phyloP scores from a whole-genome alignment of 2,797 vertebrate genomes.

The Sebastes nivosus region DNA sequence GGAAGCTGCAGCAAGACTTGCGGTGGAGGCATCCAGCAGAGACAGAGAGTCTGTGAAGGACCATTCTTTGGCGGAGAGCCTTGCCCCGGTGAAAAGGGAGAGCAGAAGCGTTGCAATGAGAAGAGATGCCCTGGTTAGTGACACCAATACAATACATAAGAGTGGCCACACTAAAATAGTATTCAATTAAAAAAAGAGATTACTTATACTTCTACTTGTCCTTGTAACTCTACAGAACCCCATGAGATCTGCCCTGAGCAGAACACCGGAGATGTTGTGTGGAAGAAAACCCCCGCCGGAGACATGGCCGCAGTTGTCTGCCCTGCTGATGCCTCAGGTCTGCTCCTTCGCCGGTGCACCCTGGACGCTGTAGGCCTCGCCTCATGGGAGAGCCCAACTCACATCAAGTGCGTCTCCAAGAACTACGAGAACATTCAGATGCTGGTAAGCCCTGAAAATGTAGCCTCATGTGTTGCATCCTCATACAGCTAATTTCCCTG shows the following conservation, averaged over 20 bases:
- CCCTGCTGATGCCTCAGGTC: constrained; percentile 90
- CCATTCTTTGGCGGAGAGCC: constrained; percentile 91
- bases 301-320: constrained; percentile 90
- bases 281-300: constrained; percentile 93
- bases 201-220: background rate
- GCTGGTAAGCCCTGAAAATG: constrained; percentile 84
- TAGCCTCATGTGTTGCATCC: constrained; percentile 1
- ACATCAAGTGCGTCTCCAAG: constrained; percentile 94
- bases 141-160: background rate
- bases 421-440: constrained; percentile 94
- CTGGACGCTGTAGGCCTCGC: constrained; percentile 94
- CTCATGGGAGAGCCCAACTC: constrained; percentile 94
- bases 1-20: constrained; percentile 91
- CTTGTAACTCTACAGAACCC: constrained; percentile 83
- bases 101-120: constrained; percentile 90
- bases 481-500: constrained; percentile 1
- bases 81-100: constrained; percentile 90
- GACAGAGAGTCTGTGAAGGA: constrained; percentile 90
- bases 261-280: constrained; percentile 86
- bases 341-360: constrained; percentile 92
- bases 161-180: background rate
- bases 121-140: constrained; percentile 92
- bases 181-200: background rate
- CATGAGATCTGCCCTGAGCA: constrained; percentile 96
- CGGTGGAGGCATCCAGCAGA: constrained; percentile 90